phyloP scores from a whole-genome alignment of 2,888 invertebrate genomes.

The Metopia argyrocephala region DNA sequence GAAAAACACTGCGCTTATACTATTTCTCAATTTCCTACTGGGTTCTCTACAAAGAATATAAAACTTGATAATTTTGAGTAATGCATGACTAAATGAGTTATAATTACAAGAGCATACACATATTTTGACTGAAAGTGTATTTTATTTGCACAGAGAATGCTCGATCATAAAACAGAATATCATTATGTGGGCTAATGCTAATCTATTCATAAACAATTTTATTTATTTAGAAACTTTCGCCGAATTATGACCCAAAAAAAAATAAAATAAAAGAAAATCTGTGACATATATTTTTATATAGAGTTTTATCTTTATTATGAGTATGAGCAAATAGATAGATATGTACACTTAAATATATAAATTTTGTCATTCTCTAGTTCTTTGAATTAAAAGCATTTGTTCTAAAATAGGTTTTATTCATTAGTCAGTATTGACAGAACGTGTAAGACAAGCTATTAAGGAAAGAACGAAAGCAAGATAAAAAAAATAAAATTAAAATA shows the following conservation, averaged over 20 bases:
- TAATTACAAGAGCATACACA: too few relatives aligned
- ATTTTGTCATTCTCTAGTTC: background rate
- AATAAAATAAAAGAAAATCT: background rate
- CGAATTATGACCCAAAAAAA: background rate
- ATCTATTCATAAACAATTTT: constrained; percentile 53
- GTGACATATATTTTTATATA: background rate
- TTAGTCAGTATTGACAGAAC: background rate
- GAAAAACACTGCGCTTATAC: too few relatives aligned
- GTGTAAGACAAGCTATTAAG: background rate
- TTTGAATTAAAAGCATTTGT: background rate
- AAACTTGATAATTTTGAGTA: too few relatives aligned
- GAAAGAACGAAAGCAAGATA: background rate
- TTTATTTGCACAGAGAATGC: too few relatives aligned
- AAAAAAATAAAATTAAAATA: background rate
- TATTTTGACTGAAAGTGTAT: too few relatives aligned
- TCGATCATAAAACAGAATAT: too few relatives aligned
- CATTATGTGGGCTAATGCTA: background rate
- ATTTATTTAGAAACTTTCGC: constrained; percentile 24
- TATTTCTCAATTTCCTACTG: background rate
- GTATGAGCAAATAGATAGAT: background rate
- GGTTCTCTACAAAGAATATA: background rate
- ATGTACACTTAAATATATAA: background rate
- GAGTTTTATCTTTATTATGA: constrained; percentile 17
- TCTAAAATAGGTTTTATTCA: constrained; percentile 3
- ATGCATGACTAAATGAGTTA: too few relatives aligned